Evolutionary conservation across 2,113 vertebrate species (phyloP), one percentile per base, ranked within the genome.

Genomic region (Tinamus guttatus): DNA sequence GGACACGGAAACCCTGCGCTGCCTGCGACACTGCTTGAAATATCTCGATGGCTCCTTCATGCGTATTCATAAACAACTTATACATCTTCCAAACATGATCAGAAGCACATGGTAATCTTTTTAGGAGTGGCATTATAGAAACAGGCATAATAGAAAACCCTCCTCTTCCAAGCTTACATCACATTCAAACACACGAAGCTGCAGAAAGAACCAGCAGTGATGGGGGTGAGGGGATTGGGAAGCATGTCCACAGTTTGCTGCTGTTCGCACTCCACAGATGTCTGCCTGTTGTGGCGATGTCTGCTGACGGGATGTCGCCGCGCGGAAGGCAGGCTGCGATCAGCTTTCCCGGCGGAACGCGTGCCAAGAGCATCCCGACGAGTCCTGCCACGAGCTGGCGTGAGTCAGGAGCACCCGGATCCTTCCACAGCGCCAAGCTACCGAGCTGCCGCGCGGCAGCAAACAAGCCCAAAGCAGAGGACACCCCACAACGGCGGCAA

Each of bases 141-240:
- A 20, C 20, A 1, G 3, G 4, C 0, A 9, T 8, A 14, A 30
- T 25, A 34, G 40, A 62, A 64, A 8, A 2, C 4, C n/a, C 6
- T 10, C 2, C 14, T 38, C 24, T 49, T 56, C 54, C 22, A 3
- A 8, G 14, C 18, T 21, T 20, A 13, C 3, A 2, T n/a, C 25
- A 34, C 16, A 36, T 34, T n/a, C 34, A 6, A 20, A 34, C 6
- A 5, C 5, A 6, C 32, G 22, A 21, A n/a, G 30, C 19, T 32
- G 15, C 2, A 12, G 21, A 32, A 25, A 30, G 51, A 16, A 18
- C 8, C 1, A 1, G 18, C 28, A 27, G 25, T 10, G 56, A 5
- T 4, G 47, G 62, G 2, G 11, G 36, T 12, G n/a, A 18, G 2
- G 6, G 36, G 59, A 4, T 2, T 8, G 52, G 38, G 20, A 88